Evolutionary conservation across 2,888 invertebrate species (phyloP), one percentile per base, ranked within the genome.

Genomic region (Colostygia pectinataria): DNA sequence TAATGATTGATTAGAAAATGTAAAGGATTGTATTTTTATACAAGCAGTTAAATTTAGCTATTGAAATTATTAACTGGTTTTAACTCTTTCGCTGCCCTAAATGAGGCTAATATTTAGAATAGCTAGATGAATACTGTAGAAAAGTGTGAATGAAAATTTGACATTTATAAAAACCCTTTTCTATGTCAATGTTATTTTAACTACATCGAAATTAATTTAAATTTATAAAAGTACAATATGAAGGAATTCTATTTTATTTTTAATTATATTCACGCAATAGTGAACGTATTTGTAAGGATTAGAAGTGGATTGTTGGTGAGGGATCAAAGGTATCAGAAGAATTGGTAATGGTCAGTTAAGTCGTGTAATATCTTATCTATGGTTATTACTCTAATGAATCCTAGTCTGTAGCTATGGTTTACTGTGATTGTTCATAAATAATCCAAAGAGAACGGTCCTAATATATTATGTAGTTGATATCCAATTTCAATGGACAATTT

Each of bases 361-460:
- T 25, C 4, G 20, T 33, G n/a, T n/a, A 34, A 20, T 32, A 32
- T n/a, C 6, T 20, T 20, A 20, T 20, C 20, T 20, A 6, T 20
- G 20, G 20, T 5, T 6, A 20, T 20, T n/a, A 20, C 6, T 20
- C 6, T 20, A 23, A 14, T 39, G 36, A 31, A 8, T 39, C 12
- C 43, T 51, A 51, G 50, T 41, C 27, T 39, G 24, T 24, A 29
- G 33, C 29, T 29, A 13, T 41, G 31, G 51, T 42, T 45, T 34
- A 46, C 52, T 52, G 52, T 52, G 52, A 52, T 52, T 46, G 4
- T 42, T 42, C 24, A 24, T 12, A 38, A 25, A 38, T 23, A 13
- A 42, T 42, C 46, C 52, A 52, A 52, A 46, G 45, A 52, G 29
- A 45, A 45, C 41, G 45, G 41, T 15, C 52, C 41, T 46, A 38